Percentiles rank a stretch among this genome's conserved stretches.
Evolutionary conservation across 2,888 invertebrate species (phyloP).

Genomic region (Epistrophella euchroma): DNA sequence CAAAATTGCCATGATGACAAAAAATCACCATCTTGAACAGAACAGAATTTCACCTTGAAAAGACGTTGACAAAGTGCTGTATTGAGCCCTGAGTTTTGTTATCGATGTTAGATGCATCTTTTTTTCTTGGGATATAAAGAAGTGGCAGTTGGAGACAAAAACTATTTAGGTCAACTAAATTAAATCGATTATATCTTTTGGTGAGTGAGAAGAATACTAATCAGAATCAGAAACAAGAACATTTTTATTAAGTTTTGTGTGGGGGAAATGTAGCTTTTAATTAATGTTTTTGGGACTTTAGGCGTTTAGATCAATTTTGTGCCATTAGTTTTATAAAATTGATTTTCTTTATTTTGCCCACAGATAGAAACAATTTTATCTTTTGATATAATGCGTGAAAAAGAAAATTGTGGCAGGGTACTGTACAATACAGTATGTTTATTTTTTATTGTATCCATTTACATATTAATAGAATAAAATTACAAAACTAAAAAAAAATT

Average conservation of each 20-base stretch:
- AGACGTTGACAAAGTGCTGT: constrained; percentile 34
- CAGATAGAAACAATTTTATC: too few relatives aligned
- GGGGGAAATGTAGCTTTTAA: background rate
- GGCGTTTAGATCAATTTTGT: background rate
- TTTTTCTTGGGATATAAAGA: background rate
- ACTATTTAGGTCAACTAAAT: constrained; percentile 39
- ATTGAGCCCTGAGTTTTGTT: background rate
- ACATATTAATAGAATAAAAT: too few relatives aligned
- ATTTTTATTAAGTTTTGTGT: background rate
- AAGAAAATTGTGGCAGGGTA: too few relatives aligned
- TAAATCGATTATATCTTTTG: constrained; percentile 35
- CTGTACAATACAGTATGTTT: too few relatives aligned
- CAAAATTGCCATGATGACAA: constrained; percentile 22
- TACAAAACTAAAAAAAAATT: too few relatives aligned
- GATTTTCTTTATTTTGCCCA: too few relatives aligned
- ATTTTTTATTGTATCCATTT: too few relatives aligned
- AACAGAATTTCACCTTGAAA: background rate
- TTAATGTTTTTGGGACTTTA: background rate
- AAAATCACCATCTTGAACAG: background rate
- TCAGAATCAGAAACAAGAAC: too few relatives aligned
- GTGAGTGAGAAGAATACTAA: background rate
- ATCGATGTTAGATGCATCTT: constrained; percentile 25
- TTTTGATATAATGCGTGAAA: too few relatives aligned
- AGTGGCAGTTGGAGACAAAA: constrained; percentile 24
- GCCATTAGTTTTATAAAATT: too few relatives aligned